A percentile compares a stretch with the other conserved stretches of the same genome.
phyloP scores from a whole-genome alignment of 2,797 vertebrate genomes.

The Cirrhinus mrigala region DNA sequence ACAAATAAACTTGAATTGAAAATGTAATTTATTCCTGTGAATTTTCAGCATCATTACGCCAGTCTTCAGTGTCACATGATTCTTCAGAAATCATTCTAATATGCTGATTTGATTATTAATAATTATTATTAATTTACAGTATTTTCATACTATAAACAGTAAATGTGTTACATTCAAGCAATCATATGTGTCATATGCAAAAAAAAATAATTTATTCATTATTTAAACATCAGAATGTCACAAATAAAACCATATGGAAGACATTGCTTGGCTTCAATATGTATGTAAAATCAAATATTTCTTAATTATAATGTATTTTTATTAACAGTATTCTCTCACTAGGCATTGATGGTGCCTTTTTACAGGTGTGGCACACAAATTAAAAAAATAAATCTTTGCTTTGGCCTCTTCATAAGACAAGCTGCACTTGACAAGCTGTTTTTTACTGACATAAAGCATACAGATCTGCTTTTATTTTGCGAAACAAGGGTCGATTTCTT shows the following conservation, averaged over 20 bases:
- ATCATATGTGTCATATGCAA: neutral
- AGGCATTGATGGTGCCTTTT: neutral
- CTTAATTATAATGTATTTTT: neutral
- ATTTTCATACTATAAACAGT: neutral
- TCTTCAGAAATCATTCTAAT: neutral
- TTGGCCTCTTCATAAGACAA: neutral
- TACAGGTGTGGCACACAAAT: neutral
- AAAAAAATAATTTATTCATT: slow-evolving; percentile 18
- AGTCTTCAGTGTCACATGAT: neutral
- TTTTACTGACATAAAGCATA: slow-evolving; percentile 75
- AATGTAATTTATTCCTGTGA: no score
- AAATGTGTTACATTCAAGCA: neutral
- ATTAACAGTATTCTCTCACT: neutral
- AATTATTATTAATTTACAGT: slow-evolving; percentile 21
- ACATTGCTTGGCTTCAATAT: neutral
- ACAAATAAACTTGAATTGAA: no score
- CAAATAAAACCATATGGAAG: neutral
- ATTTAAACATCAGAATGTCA: neutral
- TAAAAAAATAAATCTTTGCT: neutral
- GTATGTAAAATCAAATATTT: neutral
- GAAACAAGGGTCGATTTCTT: slow-evolving; percentile 84
- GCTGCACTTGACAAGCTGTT: neutral
- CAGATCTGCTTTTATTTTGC: slow-evolving; percentile 82
- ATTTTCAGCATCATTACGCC: neutral
- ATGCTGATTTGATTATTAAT: neutral